Base-by-base conservation (phyloP, 2,113 vertebrate genomes). In the Chroicocephalus ridibundus region DNA sequence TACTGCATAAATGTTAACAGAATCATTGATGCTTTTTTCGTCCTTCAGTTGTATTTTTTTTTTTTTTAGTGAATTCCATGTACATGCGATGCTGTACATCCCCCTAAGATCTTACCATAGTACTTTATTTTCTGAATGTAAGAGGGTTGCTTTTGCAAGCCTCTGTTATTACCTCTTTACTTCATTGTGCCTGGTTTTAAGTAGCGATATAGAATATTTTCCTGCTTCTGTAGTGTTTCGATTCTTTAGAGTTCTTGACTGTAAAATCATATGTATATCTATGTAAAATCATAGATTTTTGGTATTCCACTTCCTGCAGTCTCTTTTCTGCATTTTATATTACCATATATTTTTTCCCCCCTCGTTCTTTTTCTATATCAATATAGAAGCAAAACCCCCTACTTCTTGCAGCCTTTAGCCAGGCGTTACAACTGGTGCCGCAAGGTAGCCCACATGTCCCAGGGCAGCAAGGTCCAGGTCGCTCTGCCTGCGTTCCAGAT, bases 61-160 rank as follows among this genome's bases (percentile, higher is more conserved):
- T 12, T 58, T 34, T 14, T 44, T 44, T 15, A 34, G n/a, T 42
- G 55, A 82, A 55, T 78, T 55, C 22, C 25, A 78, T 9, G 0
- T 31, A 6, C 0, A 0, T 55, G 31, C 4, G 6, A 5, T 88
- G 65, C 27, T 49, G 26, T 42, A 21, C 24, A 19, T 55, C 54
- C 31, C 25, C 0, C 2, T 16, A 13, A 15, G 34, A 18, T 42
- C 40, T 79, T 42, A 36, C 1, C 2, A 0, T 61, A 22, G 7
- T 46, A 40, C 42, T 46, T 65, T 10, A 11, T 70, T 79, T 80
- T 42, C 57, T 38, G 14, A 69, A 31, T 4, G 4, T 21, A 47
- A 42, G 46, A 40, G 8, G 6, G 44, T 61, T 51, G 10, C 51
- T 65, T 85, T 49, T 70, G 49, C 49, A 85, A 32, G 22, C 60